These are phyloP conservation scores for Metellina segmentata DNA, from an alignment of 2,888 invertebrate species.

Conservation along the genomic window DNA sequence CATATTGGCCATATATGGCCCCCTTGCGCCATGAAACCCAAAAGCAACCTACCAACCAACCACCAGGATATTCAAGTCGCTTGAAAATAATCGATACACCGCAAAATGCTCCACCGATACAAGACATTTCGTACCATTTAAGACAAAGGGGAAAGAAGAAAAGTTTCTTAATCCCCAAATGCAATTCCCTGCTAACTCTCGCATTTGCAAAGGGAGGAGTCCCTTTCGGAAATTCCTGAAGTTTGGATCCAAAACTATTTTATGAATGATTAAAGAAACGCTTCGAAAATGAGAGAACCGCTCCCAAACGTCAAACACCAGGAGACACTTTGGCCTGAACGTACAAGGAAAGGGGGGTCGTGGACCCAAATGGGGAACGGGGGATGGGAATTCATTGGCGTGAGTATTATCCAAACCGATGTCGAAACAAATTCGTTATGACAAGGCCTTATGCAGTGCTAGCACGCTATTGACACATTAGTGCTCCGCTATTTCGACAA, in stretches of 20 bases:
- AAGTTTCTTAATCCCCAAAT: too few species aligned
- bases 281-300: conserved; percentile 22
- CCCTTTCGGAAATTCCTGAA: conserved; percentile 15
- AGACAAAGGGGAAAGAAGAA: background rate
- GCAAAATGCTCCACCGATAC: too few species aligned
- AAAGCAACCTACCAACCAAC: too few species aligned
- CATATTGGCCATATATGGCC: too few species aligned
- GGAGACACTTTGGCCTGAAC: conserved; percentile 18
- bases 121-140: too few species aligned
- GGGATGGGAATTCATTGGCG: conserved; percentile 65
- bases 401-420: conserved; percentile 66
- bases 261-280: conserved; percentile 58
- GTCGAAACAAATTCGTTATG: conserved; percentile 73
- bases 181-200: background rate
- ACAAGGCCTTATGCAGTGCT: conserved; percentile 63
- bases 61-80: too few species aligned
- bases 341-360: background rate
- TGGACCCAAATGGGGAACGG: conserved; percentile 5
- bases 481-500: conserved; percentile 50
- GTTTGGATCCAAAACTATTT: conserved; percentile 29
- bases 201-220: conserved; percentile 23
- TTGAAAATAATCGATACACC: too few species aligned
- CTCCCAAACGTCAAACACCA: conserved; percentile 3
- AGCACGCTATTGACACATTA: conserved; percentile 72
- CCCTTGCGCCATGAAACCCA: too few species aligned